These are phyloP conservation scores for Sphaeramia orbicularis DNA, from an alignment of 2,797 vertebrate species.

Conservation along the genomic window DNA sequence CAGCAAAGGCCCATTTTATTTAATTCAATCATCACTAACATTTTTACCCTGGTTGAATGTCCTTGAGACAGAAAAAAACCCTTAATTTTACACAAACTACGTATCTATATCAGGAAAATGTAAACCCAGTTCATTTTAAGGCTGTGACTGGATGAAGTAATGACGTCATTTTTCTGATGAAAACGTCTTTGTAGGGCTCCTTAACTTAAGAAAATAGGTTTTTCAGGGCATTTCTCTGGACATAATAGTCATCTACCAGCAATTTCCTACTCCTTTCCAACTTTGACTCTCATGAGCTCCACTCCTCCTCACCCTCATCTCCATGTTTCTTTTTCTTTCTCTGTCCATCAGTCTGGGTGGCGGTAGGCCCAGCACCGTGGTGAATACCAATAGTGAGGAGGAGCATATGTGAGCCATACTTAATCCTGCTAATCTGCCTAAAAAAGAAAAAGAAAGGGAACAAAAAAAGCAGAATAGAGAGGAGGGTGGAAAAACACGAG, in stretches of 20 bases:
- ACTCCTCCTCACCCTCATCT: neutral
- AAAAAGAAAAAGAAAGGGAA: slow-evolving; percentile 80
- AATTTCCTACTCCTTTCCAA: slow-evolving; percentile 20
- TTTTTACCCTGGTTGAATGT: too few species aligned
- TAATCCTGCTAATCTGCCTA: slow-evolving; percentile 99
- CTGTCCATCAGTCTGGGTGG: slow-evolving; percentile 88
- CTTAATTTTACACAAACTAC: too few species aligned
- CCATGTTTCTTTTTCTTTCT: neutral
- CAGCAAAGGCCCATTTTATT: too few species aligned
- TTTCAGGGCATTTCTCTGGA: too few species aligned
- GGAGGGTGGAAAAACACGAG: slow-evolving; percentile 75
- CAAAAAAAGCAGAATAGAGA: slow-evolving; percentile 66
- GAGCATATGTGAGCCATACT: slow-evolving; percentile 98
- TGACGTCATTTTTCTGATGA: too few species aligned
- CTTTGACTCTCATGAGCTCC: slow-evolving; percentile 18
- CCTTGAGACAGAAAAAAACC: too few species aligned
- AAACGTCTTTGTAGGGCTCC: too few species aligned
- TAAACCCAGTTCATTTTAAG: too few species aligned
- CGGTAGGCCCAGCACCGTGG: slow-evolving; percentile 83
- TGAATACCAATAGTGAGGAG: slow-evolving; percentile 87
- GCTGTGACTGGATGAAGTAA: too few species aligned
- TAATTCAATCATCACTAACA: too few species aligned
- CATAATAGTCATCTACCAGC: neutral
- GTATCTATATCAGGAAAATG: too few species aligned
- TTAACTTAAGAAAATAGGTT: too few species aligned